A percentile compares a stretch with the other conserved stretches of the same genome.
Conservation (phyloP, 2,113 vertebrate genomes). For the Corythornis madagascariensis region DNA sequence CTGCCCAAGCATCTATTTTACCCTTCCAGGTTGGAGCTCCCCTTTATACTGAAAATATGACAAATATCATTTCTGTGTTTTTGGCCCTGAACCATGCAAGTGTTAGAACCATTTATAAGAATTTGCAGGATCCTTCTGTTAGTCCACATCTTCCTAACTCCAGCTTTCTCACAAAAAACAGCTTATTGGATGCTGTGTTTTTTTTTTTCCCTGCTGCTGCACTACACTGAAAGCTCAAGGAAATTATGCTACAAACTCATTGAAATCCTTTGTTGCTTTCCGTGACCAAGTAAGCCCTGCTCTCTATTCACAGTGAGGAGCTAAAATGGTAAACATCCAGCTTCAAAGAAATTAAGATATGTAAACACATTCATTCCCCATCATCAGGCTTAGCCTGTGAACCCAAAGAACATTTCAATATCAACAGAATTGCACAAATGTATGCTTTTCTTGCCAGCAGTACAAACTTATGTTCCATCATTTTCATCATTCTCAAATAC, state of each 20-base stretch:
- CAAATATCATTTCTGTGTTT: neutral
- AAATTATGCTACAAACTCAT: neutral
- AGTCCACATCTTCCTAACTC: neutral
- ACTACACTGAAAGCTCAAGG: neutral
- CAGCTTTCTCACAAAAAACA: neutral
- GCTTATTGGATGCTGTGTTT: neutral
- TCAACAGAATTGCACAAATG: slow-evolving; percentile 23
- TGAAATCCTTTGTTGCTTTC: slow-evolving; percentile 24
- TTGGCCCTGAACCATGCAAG: neutral
- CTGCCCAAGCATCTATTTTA: neutral
- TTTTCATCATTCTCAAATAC: slow-evolving; percentile 32
- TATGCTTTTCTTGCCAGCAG: neutral
- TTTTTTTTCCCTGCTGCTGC: neutral
- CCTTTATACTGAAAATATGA: neutral
- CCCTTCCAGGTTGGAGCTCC: neutral
- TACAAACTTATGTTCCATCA: neutral
- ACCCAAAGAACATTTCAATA: slow-evolving; percentile 4
- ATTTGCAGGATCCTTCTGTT: neutral
- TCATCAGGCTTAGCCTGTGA: slow-evolving; percentile 24
- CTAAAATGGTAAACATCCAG: slow-evolving; percentile 19
- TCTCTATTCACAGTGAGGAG: slow-evolving; percentile 16
- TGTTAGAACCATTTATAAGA: neutral
- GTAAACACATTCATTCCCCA: slow-evolving; percentile 41
- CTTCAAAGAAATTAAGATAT: slow-evolving; percentile 41
- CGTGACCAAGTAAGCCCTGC: neutral